These are phyloP conservation scores for Lepidotrigona ventralis DNA, from an alignment of 1,140 invertebrate species.

Conservation along the genomic window DNA sequence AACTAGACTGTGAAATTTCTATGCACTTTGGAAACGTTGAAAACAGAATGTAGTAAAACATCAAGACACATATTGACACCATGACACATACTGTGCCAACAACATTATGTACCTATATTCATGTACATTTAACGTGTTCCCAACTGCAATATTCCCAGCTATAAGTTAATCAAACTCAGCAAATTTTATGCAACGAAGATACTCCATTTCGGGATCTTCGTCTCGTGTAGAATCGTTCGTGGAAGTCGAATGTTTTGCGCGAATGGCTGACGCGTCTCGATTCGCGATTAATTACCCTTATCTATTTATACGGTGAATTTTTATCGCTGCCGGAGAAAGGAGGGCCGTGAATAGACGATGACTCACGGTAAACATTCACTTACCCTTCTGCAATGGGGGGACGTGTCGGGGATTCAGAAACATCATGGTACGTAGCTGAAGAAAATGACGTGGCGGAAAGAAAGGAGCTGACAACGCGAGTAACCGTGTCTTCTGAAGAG, in stretches of 20 bases:
- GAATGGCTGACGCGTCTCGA: not conserved
- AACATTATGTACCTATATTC: not conserved
- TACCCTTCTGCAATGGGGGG: slow-evolving; percentile 18
- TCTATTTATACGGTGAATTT: slow-evolving; percentile 48
- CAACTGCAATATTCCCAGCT: not conserved
- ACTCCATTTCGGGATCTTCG: not conserved
- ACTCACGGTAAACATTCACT: slow-evolving; percentile 45
- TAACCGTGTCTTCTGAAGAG: not conserved
- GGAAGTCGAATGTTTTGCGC: slow-evolving; percentile 1
- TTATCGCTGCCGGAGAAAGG: slow-evolving; percentile 32
- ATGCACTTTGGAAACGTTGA: too few relatives aligned
- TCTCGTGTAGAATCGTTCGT: not conserved
- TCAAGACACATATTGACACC: too few relatives aligned
- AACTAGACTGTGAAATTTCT: too few relatives aligned
- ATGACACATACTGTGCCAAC: too few relatives aligned
- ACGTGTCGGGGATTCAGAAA: slow-evolving; percentile 46
- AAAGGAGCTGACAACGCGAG: not conserved
- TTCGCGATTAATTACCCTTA: slow-evolving; percentile 44
- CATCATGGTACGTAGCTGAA: slow-evolving; percentile 1
- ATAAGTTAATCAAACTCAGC: not conserved
- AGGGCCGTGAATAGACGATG: slow-evolving; percentile 52
- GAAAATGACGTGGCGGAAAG: slow-evolving; percentile 51
- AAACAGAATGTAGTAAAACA: too few relatives aligned
- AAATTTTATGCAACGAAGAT: too few relatives aligned
- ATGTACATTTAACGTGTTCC: not conserved